Evolutionary conservation across 2,888 invertebrate genomes (phyloP).

Genomic region (Creontiades dilutus): DNA sequence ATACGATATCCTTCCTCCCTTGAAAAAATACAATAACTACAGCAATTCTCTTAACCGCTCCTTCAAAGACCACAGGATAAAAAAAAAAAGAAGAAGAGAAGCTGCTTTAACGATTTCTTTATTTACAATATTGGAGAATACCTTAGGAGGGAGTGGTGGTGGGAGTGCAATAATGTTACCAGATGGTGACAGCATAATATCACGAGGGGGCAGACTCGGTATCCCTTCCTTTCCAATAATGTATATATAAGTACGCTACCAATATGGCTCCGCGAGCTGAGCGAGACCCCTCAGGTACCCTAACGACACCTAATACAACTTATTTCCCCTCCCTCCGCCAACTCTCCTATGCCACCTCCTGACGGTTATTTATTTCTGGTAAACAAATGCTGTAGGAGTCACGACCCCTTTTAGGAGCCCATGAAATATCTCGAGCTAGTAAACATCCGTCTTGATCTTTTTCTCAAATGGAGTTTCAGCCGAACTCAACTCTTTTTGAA

Average conservation of each 20-base stretch:
- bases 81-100: background rate
- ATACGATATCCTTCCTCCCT: background rate
- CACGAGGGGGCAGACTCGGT: constrained; percentile 22
- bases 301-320: constrained; percentile 69
- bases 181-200: constrained; percentile 68
- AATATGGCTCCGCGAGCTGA: constrained; percentile 46
- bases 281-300: constrained; percentile 60
- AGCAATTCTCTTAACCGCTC: constrained; percentile 28
- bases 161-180: constrained; percentile 67
- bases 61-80: constrained; percentile 25
- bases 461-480: too few species aligned
- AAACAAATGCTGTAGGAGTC: constrained; percentile 4
- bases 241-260: constrained; percentile 67
- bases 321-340: constrained; percentile 6
- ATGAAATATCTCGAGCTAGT: background rate
- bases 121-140: constrained; percentile 70
- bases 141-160: constrained; percentile 34
- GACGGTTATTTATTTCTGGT: constrained; percentile 30
- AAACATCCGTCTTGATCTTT: background rate
- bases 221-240: constrained; percentile 62
- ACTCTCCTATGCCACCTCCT: background rate
- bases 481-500: too few species aligned
- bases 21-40: constrained; percentile 7
- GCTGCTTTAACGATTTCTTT: constrained; percentile 68
- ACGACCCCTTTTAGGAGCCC: background rate